Percentiles rank a stretch among this genome's conserved stretches.
These are phyloP conservation scores for Drosophila mayri DNA, from an alignment of 1,140 invertebrate species.

Conservation along the genomic window DNA sequence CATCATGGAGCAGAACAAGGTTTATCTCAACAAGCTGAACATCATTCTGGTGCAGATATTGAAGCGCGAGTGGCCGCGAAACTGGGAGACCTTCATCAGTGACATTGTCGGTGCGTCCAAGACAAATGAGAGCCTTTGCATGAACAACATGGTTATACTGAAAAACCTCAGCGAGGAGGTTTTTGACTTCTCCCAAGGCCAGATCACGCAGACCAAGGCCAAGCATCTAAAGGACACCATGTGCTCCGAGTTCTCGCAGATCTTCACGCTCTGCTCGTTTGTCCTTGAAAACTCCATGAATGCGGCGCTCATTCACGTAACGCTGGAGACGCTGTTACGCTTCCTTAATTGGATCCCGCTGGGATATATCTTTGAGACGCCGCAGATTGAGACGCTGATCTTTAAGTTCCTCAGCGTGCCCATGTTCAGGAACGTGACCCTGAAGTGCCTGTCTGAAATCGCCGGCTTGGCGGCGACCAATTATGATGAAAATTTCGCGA, in stretches of 20 bases:
- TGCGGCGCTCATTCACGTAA: slow-evolving; percentile 96
- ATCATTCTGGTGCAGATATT: slow-evolving; percentile 99
- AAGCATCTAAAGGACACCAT: slow-evolving; percentile 99
- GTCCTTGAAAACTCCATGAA: slow-evolving; percentile 99
- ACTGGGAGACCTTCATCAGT: slow-evolving; percentile 99
- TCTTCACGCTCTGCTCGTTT: slow-evolving; percentile 98
- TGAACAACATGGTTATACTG: slow-evolving; percentile 99
- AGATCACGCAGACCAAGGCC: slow-evolving; percentile 99
- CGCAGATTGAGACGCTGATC: slow-evolving; percentile 97
- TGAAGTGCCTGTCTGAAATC: slow-evolving; percentile 99
- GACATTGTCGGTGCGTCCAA: slow-evolving; percentile 99
- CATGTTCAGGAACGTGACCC: slow-evolving; percentile 98
- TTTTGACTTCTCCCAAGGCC: slow-evolving; percentile 99
- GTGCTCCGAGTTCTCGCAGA: slow-evolving; percentile 99
- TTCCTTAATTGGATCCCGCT: slow-evolving; percentile 99
- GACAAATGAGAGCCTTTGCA: slow-evolving; percentile 99
- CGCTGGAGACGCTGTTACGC: slow-evolving; percentile 97
- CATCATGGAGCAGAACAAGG: slow-evolving; percentile 96
- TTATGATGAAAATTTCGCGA: slow-evolving; percentile 96
- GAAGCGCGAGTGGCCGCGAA: slow-evolving; percentile 99
- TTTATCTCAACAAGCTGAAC: slow-evolving; percentile 99
- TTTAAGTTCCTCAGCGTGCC: slow-evolving; percentile 99
- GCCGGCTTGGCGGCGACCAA: slow-evolving; percentile 94
- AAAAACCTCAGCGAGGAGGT: slow-evolving; percentile 99
- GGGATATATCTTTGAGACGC: slow-evolving; percentile 99